Base-by-base conservation (phyloP, 1,140 invertebrate species). In the Maniola jurtina region DNA sequence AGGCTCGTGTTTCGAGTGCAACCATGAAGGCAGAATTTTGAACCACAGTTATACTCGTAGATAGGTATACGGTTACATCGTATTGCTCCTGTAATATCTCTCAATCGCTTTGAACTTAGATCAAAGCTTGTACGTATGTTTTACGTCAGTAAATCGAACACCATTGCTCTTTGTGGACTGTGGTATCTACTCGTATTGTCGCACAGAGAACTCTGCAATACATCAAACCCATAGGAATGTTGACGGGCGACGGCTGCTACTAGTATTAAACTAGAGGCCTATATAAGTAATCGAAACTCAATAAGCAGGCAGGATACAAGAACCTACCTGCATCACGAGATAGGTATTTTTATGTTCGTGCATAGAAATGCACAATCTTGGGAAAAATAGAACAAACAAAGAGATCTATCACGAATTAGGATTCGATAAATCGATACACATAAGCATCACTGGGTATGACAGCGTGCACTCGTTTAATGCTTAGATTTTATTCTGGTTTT, bases 71-170 rank as follows among this genome's bases (percentile, higher is more conserved):
- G 33, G 10, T 55, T 34, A 55, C 1, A 25, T 25, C 52, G 52
- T 34, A 5, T 34, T 11, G 52, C 34, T 55, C 52, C 33, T 55
- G 52, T 55, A 55, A 34, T 55, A 55, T 55, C 13, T 55, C 52
- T 14, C 52, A 33, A 33, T 55, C 52, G 52, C 52, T 55, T 55
- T 55, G 52, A 55, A 55, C 52, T 55, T 55, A 13, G 25, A 55
- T 55, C 52, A 55, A 55, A 55, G 52, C 52, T 55, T 55, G 35
- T 5, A 10, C 52, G 52, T 55, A 25, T 25, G 25, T 25, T 25
- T 25, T 25, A 25, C 25, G 25, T 25, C 25, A 25, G 25, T 25
- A 55, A 16, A 7, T 15, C 52, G 25, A 55, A 8, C 16, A 55
- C 33, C 33, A 11, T 55, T 25, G 52, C 52, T 34, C 52, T 34